Conservation (phyloP, 2,113 vertebrate species). For the Notiomystis cincta region DNA sequence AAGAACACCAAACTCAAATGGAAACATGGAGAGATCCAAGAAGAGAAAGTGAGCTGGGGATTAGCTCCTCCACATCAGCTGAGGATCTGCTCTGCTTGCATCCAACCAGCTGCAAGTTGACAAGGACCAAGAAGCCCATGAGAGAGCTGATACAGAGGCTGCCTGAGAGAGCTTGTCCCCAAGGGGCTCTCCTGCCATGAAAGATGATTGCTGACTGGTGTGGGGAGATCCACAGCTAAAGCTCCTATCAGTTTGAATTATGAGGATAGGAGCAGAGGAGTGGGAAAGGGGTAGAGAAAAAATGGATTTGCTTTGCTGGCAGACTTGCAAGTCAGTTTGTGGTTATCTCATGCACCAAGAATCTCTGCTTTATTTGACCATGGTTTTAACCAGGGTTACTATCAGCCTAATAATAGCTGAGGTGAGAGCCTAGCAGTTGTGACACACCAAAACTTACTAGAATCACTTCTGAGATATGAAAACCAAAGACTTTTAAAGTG, state of each 20-base stretch:
- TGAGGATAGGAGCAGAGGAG: not conserved
- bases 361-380: not conserved
- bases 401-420: not conserved
- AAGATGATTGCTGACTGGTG: not conserved
- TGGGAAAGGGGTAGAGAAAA: not conserved
- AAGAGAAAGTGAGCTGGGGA: not conserved
- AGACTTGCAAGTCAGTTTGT: not conserved
- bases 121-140: not conserved
- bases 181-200: not conserved
- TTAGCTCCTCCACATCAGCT: not conserved
- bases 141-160: not conserved
- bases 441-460: not conserved
- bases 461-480: not conserved
- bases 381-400: not conserved
- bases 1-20: not conserved
- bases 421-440: not conserved
- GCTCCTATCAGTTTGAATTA: not conserved
- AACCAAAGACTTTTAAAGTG: not conserved
- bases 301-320: not conserved
- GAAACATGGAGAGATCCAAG: not conserved
- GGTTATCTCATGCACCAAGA: not conserved
- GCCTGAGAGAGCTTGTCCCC: not conserved
- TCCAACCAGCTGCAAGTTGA: not conserved
- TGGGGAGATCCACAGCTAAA: not conserved
- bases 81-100: not conserved